Conservation (phyloP, 35 echinoderm and acorn worm species). For the Apostichopus californicus region DNA sequence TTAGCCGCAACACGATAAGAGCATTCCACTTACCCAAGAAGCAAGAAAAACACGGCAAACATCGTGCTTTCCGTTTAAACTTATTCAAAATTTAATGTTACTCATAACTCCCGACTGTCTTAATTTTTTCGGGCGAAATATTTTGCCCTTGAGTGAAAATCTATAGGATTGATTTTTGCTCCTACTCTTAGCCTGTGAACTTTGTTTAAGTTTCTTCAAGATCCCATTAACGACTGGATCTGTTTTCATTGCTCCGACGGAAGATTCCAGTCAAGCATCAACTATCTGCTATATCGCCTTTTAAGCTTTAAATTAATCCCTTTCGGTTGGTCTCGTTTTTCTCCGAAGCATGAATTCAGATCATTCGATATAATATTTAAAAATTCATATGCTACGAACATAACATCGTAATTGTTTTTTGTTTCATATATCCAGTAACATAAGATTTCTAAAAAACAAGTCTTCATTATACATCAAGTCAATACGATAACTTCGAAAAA, state of each 20-base stretch:
- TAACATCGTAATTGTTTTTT: too few relatives aligned
- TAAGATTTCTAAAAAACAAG: too few relatives aligned
- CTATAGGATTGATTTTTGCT: conserved; percentile 39
- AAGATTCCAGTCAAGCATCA: neutral
- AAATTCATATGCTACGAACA: too few relatives aligned
- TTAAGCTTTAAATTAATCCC: conserved; percentile 4
- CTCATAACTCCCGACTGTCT: neutral
- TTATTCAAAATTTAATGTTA: conserved; percentile 35
- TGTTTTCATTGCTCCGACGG: conserved; percentile 42
- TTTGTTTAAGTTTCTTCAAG: conserved; percentile 32
- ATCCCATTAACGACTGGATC: conserved; percentile 35
- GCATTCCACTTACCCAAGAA: conserved; percentile 23
- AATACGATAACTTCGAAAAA: too few relatives aligned
- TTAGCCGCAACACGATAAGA: conserved; percentile 13
- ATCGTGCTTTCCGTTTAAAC: conserved; percentile 1
- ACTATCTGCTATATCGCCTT: neutral
- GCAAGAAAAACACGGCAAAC: conserved; percentile 13
- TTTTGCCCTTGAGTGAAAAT: conserved; percentile 33
- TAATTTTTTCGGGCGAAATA: conserved; percentile 42
- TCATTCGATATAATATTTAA: too few relatives aligned
- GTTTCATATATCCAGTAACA: too few relatives aligned
- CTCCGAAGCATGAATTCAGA: neutral
- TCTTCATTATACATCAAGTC: too few relatives aligned
- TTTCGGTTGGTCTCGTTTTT: neutral
- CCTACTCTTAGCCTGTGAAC: neutral